phyloP scores from a whole-genome alignment of 92 coral and sea anemone species.

The Epizoanthus stellaris region DNA sequence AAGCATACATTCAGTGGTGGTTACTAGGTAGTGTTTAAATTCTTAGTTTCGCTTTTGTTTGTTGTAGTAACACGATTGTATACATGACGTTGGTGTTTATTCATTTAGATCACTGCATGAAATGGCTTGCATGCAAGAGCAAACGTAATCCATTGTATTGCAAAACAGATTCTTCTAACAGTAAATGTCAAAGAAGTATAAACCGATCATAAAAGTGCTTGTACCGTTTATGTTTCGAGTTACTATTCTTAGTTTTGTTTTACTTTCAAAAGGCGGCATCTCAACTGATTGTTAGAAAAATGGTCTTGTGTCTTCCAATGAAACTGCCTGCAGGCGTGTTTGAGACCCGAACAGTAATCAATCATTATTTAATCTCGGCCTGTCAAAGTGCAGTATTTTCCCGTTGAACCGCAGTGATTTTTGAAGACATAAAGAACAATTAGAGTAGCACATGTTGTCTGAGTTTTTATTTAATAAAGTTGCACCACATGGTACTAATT shows the following conservation, averaged over 20 bases:
- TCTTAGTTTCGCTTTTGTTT: slow-evolving; percentile 13
- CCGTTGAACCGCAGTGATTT: slow-evolving; percentile 14
- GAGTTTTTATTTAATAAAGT: neutral
- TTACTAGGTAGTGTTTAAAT: neutral
- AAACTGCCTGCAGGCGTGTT: slow-evolving; percentile 8
- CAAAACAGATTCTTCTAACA: neutral
- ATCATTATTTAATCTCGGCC: neutral
- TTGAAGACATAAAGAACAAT: slow-evolving; percentile 16
- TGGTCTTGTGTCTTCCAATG: neutral
- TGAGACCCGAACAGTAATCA: neutral
- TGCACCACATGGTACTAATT: slow-evolving; percentile 35
- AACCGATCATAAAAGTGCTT: neutral
- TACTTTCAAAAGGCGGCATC: neutral
- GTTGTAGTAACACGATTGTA: slow-evolving; percentile 29
- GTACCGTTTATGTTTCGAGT: neutral
- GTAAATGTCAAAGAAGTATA: neutral
- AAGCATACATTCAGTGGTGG: neutral
- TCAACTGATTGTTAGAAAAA: neutral
- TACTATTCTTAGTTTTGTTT: neutral
- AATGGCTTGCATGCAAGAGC: too few species aligned
- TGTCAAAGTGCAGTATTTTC: neutral
- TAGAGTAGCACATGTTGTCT: slow-evolving; percentile 40
- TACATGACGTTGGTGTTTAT: neutral
- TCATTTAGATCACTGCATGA: neutral
- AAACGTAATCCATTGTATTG: slow-evolving; percentile 4